Percentiles rank a stretch among this genome's conserved stretches.
Evolutionary conservation across 2,888 invertebrate species (phyloP).

Genomic region (Pimpla rufipes): DNA sequence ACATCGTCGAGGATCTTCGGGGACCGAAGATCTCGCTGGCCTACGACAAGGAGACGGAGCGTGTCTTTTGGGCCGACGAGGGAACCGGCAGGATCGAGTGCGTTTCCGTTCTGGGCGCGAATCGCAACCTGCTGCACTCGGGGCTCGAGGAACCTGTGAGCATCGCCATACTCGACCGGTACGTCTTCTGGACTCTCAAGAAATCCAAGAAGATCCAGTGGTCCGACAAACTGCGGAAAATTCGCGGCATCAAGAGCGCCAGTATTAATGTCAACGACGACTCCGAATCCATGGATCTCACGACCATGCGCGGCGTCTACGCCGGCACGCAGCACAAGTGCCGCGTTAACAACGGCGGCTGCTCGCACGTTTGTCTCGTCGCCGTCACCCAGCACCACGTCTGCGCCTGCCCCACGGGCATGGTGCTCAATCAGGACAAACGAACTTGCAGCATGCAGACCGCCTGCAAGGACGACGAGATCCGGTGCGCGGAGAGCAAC

Average conservation of each 20-base stretch:
- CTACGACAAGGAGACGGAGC: constrained; percentile 87
- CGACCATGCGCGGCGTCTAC: constrained; percentile 85
- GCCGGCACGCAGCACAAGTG: constrained; percentile 87
- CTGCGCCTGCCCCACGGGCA: constrained; percentile 90
- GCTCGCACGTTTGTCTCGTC: constrained; percentile 91
- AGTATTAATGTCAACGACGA: constrained; percentile 81
- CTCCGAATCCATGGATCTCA: constrained; percentile 85
- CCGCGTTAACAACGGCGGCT: constrained; percentile 88
- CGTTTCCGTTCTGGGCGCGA: constrained; percentile 88
- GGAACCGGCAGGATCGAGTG: constrained; percentile 89
- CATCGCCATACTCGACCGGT: constrained; percentile 88
- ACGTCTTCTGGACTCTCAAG: constrained; percentile 90
- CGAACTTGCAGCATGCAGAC: constrained; percentile 87
- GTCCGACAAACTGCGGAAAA: constrained; percentile 86
- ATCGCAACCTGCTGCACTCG: constrained; percentile 84
- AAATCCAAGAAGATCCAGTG: constrained; percentile 88
- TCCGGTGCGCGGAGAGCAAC: constrained; percentile 86
- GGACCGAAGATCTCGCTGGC: constrained; percentile 87
- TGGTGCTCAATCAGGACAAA: constrained; percentile 86
- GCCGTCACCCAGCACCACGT: constrained; percentile 68
- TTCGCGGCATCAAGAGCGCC: constrained; percentile 82
- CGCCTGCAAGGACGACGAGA: constrained; percentile 84
- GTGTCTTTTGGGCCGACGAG: constrained; percentile 90
- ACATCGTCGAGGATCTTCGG: constrained; percentile 83
- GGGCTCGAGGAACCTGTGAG: constrained; percentile 86